These are phyloP conservation scores for Zosterops borbonicus DNA, from an alignment of 2,113 vertebrate species.

Conservation along the genomic window DNA sequence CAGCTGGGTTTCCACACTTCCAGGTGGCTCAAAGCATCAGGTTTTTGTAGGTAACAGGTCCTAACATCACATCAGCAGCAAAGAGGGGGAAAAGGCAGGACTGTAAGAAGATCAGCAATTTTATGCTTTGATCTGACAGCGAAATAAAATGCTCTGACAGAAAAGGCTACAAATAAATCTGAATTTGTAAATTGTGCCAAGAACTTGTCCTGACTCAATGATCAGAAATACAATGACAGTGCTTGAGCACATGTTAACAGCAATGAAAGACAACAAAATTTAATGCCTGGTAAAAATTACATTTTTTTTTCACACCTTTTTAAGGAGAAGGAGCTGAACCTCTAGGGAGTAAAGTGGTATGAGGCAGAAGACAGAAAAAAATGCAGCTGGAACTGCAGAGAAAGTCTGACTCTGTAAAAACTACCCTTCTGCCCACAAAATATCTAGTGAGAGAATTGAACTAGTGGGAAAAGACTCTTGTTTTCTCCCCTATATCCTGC, in stretches of 20 bases:
- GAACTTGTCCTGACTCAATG: neutral
- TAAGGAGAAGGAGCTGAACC: neutral
- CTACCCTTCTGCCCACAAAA: neutral
- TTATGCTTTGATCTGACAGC: slow-evolving; percentile 13
- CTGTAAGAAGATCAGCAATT: slow-evolving; percentile 33
- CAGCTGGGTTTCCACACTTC: neutral
- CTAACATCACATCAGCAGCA: neutral
- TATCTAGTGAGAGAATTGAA: neutral
- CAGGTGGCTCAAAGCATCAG: neutral
- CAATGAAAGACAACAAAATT: neutral
- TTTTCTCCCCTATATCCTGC: neutral
- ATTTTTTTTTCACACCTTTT: neutral
- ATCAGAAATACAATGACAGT: neutral
- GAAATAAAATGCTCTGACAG: slow-evolving; percentile 25
- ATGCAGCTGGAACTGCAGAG: neutral
- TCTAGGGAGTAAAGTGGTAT: neutral
- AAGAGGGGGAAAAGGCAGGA: neutral
- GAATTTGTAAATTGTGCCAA: neutral
- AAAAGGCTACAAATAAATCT: slow-evolving; percentile 22
- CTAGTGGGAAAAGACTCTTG: neutral
- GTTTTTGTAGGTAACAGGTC: neutral
- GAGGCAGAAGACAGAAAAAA: neutral
- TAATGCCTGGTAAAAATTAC: neutral
- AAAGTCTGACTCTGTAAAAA: neutral
- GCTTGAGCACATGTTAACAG: neutral